Conservation (phyloP, 2,113 vertebrate species). For the Riparia riparia region DNA sequence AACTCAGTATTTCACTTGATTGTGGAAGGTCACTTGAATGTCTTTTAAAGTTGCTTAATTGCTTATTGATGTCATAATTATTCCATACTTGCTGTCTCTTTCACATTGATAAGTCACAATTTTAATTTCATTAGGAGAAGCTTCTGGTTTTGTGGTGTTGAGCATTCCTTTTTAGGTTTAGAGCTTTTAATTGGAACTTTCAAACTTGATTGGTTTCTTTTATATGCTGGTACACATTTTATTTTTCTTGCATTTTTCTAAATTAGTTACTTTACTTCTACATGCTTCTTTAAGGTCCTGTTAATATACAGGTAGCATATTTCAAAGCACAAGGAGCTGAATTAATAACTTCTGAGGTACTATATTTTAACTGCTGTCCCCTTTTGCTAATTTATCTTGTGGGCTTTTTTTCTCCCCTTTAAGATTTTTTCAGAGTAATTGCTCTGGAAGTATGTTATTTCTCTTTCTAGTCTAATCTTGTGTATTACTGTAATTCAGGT, state of each 20-base stretch:
- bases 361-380: not conserved
- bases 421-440: constrained; percentile 2
- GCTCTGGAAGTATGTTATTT: not conserved
- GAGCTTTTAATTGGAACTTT: not conserved
- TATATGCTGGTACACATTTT: not conserved
- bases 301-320: not conserved
- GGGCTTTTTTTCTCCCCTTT: not conserved
- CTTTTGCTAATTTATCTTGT: not conserved
- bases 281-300: not conserved
- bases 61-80: constrained; percentile 1
- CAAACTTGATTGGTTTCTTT: not conserved
- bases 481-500: not conserved
- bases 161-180: not conserved
- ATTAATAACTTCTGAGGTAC: not conserved
- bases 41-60: not conserved
- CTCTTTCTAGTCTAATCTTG: not conserved
- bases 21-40: not conserved
- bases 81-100: not conserved
- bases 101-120: not conserved
- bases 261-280: not conserved
- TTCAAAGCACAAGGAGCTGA: not conserved
- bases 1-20: not conserved
- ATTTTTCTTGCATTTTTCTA: not conserved
- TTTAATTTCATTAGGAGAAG: not conserved
- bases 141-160: not conserved